Percentiles rank a stretch among this genome's conserved stretches.
Evolutionary conservation across 2,797 vertebrate species (phyloP).

Genomic region (Tenualosa ilisha): DNA sequence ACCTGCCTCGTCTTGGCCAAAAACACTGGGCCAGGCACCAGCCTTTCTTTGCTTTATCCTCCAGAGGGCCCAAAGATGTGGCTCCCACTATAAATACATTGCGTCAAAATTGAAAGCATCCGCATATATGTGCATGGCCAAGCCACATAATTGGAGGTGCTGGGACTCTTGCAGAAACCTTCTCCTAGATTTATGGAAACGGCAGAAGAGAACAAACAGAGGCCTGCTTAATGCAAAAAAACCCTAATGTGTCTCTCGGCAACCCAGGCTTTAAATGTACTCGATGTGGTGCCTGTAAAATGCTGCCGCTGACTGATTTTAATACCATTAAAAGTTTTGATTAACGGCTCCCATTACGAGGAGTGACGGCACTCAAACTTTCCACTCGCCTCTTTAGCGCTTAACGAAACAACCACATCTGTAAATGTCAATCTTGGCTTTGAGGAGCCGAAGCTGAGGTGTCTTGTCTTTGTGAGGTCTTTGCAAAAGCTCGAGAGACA

Average conservation of each 20-base stretch:
- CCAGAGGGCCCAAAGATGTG: not conserved
- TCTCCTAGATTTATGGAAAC: not conserved
- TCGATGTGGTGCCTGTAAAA: not conserved
- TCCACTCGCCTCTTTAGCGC: not conserved
- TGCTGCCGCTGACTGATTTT: constrained; percentile 1
- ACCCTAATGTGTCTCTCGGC: constrained; percentile 6
- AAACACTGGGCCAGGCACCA: not conserved
- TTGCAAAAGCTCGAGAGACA: not conserved
- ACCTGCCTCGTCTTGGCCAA: not conserved
- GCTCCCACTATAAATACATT: constrained; percentile 5
- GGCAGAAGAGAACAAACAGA: not conserved
- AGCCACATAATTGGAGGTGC: constrained; percentile 26
- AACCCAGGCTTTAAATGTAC: not conserved
- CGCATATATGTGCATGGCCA: not conserved
- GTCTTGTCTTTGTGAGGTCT: constrained; percentile 17
- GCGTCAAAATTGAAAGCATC: constrained; percentile 9
- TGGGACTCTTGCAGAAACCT: constrained; percentile 7
- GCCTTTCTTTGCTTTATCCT: not conserved
- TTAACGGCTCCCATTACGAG: constrained; percentile 14
- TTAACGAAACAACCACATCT: not conserved
- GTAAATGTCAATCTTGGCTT: constrained; percentile 17
- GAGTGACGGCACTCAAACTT: constrained; percentile 8
- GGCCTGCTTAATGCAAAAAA: not conserved
- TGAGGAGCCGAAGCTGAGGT: not conserved
- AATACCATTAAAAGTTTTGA: constrained; percentile 18